Base-by-base conservation (phyloP, 2,113 vertebrate genomes). In the Boulengeromyrus knoepffleri region DNA sequence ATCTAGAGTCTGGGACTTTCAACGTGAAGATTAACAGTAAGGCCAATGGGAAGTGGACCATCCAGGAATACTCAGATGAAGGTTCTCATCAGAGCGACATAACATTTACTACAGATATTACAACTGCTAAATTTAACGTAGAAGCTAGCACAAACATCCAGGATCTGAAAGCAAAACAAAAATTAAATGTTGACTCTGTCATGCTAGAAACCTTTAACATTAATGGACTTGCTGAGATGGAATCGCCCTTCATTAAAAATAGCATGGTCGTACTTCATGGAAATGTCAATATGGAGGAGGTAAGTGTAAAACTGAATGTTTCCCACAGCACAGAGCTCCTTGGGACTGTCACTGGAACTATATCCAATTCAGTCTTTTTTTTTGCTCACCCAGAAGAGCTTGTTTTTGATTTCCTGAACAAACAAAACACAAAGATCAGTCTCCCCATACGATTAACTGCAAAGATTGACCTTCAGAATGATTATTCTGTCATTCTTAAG, bases 391-490 rank as follows among this genome's bases (percentile, higher is more conserved):
- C 95, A 53, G 96, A 92, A 93, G 95, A 96, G 91, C 89, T 98
- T 56, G 93, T 58, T 5, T 85, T 96, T 46, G 94, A 96, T 84
- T 95, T 95, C 90, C 97, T 96, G 90, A 98, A 98, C 91, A 96
- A 95, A 85, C 96, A 95, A 89, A 97, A 98, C 90, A 88, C 95
- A 91, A 98, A 97, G 95, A 91, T 98, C 90, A 91, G 93, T 85
- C 96, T 98, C 90, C 97, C 97, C 31, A 94, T 98, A 91, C 95
- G 91, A 91, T 83, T 98, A 62, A 94, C 95, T 66, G 97, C 96
- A 86, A 98, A 98, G 93, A 94, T 97, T 89, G 97, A 98, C 88
- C 96, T 98, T 85, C 93, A 96, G 91, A 98, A 98, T 95, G 97
- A 98, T 91, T 96, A 97, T 2, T 93, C 91, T 3, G 91, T 98